Evolutionary conservation across 2,113 vertebrate species (phyloP).

Genomic region (Amia ocellicauda): DNA sequence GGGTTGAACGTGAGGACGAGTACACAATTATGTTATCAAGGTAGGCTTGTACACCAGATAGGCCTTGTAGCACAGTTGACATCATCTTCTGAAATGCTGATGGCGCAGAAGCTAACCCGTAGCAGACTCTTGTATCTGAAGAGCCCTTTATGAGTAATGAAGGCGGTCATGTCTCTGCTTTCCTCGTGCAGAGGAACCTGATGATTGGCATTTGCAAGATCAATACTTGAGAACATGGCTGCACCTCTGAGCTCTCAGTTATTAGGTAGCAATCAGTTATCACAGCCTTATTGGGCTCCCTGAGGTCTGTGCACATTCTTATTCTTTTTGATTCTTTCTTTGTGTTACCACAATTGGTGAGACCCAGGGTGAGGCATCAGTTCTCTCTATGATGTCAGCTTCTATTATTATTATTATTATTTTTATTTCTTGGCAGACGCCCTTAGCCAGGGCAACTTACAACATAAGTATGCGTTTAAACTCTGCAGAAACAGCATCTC

Average conservation of each 20-base stretch:
- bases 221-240: no score
- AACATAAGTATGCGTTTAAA: neutral
- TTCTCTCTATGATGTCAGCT: neutral
- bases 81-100: conserved; percentile 8
- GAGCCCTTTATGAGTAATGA: conserved; percentile 6
- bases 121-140: neutral
- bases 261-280: neutral
- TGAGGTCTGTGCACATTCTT: no score
- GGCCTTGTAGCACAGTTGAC: neutral
- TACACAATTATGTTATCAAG: conserved; percentile 9
- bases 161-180: neutral
- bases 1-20: neutral
- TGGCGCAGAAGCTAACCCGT: neutral
- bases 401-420: no score
- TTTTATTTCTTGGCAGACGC: no score
- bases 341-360: conserved; percentile 16
- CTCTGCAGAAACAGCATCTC: conserved; percentile 13
- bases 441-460: no score
- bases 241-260: neutral
- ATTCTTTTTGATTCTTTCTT: neutral
- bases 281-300: no score
- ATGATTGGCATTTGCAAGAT: neutral
- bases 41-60: neutral
- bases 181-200: neutral
- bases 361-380: no score